Evolutionary conservation across 1,140 invertebrate genomes (phyloP).

Genomic region (Temnothorax longispinosus): DNA sequence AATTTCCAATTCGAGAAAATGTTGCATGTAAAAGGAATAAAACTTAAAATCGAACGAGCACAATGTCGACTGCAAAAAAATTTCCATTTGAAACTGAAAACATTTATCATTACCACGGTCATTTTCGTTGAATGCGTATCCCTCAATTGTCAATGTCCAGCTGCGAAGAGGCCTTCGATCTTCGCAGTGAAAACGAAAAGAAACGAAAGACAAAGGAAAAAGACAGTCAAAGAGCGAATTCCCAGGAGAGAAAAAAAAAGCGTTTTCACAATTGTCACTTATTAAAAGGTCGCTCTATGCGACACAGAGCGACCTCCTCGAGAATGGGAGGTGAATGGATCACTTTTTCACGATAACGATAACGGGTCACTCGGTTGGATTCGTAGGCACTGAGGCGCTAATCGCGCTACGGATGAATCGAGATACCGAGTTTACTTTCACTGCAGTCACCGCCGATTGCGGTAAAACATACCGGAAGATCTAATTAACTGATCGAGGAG

Average conservation of each 20-base stretch:
- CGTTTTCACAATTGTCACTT: neutral
- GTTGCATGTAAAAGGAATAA: neutral
- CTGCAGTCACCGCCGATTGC: neutral
- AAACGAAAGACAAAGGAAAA: neutral
- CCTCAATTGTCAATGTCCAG: neutral
- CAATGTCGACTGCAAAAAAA: neutral
- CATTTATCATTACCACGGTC: conserved; percentile 69
- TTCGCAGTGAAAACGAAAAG: neutral
- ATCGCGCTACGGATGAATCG: conserved; percentile 5
- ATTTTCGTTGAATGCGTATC: conserved; percentile 55
- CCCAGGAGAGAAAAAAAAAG: neutral
- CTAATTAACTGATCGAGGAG: conserved; percentile 3
- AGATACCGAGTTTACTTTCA: conserved; percentile 40
- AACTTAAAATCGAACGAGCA: neutral
- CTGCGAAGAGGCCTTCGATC: neutral
- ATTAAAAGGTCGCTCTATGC: neutral
- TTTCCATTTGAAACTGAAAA: neutral
- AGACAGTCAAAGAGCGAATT: neutral
- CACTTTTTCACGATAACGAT: conserved; percentile 55
- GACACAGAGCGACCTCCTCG: neutral
- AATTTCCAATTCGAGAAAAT: neutral
- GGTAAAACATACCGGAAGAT: conserved; percentile 10
- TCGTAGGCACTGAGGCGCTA: neutral
- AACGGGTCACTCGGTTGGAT: conserved; percentile 33
- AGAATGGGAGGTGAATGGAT: conserved; percentile 4